Percentiles rank a stretch among this genome's conserved stretches.
These are phyloP conservation scores for Boleophthalmus pectinirostris DNA, from an alignment of 2,113 vertebrate species.

Conservation along the genomic window DNA sequence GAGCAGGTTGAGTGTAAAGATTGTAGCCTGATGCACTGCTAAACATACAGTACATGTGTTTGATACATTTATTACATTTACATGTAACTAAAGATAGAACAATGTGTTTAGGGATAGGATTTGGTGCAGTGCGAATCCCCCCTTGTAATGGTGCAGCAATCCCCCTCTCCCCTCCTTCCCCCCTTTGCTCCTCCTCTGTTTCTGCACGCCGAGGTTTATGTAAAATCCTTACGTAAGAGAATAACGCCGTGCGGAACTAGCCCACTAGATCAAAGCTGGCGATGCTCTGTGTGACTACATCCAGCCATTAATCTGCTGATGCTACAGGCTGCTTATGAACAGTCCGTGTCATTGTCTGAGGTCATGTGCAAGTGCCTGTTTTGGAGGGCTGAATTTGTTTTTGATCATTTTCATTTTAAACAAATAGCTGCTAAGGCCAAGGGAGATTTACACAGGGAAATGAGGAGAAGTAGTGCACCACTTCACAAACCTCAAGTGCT, in stretches of 20 bases:
- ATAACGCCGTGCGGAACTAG: slow-evolving; percentile 59
- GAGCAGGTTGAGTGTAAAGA: slow-evolving; percentile 23
- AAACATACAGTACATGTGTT: slow-evolving; percentile 9
- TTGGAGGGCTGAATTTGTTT: slow-evolving; percentile 33
- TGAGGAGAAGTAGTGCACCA: slow-evolving; percentile 30
- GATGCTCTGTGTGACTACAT: slow-evolving; percentile 49
- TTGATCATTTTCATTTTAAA: slow-evolving; percentile 17
- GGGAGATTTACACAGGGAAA: slow-evolving; percentile 14
- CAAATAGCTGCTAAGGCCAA: slow-evolving; percentile 6
- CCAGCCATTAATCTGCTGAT: slow-evolving; percentile 52
- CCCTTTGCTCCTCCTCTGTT: slow-evolving; percentile 33
- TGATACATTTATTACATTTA: slow-evolving; percentile 36
- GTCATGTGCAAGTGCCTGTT: slow-evolving; percentile 12
- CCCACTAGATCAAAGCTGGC: slow-evolving; percentile 52
- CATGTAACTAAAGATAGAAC: background rate
- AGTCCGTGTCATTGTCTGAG: slow-evolving; percentile 27
- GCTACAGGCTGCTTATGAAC: slow-evolving; percentile 27
- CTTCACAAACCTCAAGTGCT: slow-evolving; percentile 11
- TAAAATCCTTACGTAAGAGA: slow-evolving; percentile 78
- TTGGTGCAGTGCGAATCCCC: slow-evolving; percentile 77
- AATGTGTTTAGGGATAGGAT: slow-evolving; percentile 45
- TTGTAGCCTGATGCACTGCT: slow-evolving; percentile 21
- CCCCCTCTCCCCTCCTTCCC: slow-evolving; percentile 18
- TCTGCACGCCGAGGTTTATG: slow-evolving; percentile 66
- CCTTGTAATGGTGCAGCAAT: slow-evolving; percentile 69